Evolutionary conservation across 2,888 invertebrate genomes (phyloP).

Genomic region (Nymphalis c-album): DNA sequence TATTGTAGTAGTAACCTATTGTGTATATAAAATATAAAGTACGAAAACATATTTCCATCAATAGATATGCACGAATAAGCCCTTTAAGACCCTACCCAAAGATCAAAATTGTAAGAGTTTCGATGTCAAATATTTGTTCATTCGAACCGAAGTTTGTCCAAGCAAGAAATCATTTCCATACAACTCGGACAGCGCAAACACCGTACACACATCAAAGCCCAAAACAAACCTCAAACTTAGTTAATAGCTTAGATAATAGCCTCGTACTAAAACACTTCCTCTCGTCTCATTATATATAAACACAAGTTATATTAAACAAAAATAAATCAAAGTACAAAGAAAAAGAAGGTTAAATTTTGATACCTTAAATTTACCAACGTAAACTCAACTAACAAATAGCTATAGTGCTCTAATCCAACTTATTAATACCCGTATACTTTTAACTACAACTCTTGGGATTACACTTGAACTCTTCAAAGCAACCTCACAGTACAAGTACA

Average conservation of each 20-base stretch:
- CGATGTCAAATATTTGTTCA: conserved; percentile 73
- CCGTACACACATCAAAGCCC: conserved; percentile 72
- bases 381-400: not conserved
- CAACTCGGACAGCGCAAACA: conserved; percentile 69
- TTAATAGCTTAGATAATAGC: conserved; percentile 66
- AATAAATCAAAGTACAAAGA: too few species aligned
- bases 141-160: conserved; percentile 67
- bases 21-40: too few species aligned
- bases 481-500: conserved; percentile 51
- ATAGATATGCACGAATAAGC: conserved; percentile 18
- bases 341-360: too few species aligned
- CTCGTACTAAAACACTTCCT: conserved; percentile 19
- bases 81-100: conserved; percentile 49
- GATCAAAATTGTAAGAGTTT: conserved; percentile 64
- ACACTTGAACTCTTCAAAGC: conserved; percentile 50
- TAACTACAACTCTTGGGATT: conserved; percentile 23
- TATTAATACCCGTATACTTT: conserved; percentile 18
- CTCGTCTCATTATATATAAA: conserved; percentile 14
- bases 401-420: conserved; percentile 5
- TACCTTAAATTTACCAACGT: too few species aligned
- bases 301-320: too few species aligned
- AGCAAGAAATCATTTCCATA: conserved; percentile 78
- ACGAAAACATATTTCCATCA: not conserved
- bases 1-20: too few species aligned
- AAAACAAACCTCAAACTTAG: conserved; percentile 74